A percentile compares a stretch with the other conserved stretches of the same genome.
phyloP scores from a whole-genome alignment of 2,797 vertebrate species.

The Rhynchonycteris naso region DNA sequence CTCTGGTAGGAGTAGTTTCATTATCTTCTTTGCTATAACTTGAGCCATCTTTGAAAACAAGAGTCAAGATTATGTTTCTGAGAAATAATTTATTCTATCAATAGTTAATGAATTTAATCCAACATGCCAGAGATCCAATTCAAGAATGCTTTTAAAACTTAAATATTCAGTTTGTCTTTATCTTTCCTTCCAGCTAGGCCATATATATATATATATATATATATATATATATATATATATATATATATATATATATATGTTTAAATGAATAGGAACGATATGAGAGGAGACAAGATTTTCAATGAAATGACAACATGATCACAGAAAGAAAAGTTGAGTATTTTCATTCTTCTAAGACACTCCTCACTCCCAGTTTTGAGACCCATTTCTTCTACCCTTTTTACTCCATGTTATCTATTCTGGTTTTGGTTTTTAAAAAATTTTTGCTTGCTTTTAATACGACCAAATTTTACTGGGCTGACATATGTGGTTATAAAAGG shows the following conservation, averaged over 20 bases:
- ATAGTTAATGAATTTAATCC: not conserved
- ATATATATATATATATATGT: not conserved
- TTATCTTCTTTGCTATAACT: not conserved
- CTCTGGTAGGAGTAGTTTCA: not conserved
- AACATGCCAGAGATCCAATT: not conserved
- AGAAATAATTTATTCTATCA: slow-evolving; percentile 11
- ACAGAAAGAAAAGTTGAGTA: not conserved
- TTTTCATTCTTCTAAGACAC: not conserved
- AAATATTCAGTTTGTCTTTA: slow-evolving; percentile 25
- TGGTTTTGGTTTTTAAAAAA: not conserved
- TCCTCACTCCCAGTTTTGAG: not conserved
- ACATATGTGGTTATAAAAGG: not conserved
- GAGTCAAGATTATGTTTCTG: not conserved
- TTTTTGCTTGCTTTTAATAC: not conserved
- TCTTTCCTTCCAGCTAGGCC: not conserved
- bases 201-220: too few relatives aligned
- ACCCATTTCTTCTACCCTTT: not conserved
- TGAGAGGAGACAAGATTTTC: not conserved
- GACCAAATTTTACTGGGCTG: not conserved
- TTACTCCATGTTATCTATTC: not conserved
- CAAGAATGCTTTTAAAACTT: not conserved
- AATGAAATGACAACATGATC: not conserved
- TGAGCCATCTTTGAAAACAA: not conserved
- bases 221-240: too few relatives aligned
- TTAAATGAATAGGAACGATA: not conserved